Evolutionary conservation across 2,888 invertebrate genomes (phyloP).

Genomic region (Stenodema calcarata): DNA sequence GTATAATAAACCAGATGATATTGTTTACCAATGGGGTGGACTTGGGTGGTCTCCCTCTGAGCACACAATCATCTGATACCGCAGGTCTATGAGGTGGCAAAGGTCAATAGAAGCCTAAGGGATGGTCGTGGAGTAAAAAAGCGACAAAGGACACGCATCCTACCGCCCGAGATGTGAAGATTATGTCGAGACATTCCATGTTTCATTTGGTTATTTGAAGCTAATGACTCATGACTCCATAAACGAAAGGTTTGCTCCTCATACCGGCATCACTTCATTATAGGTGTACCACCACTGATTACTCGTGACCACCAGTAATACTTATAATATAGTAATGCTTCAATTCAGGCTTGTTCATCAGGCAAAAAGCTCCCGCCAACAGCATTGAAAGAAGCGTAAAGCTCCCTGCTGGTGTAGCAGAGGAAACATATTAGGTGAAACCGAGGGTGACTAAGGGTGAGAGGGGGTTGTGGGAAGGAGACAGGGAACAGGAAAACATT

Average conservation of each 20-base stretch:
- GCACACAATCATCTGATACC: conserved; percentile 36
- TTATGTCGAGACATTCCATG: not conserved
- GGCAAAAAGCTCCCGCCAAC: too few relatives aligned
- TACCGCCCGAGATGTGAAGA: not conserved
- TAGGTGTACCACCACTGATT: too few relatives aligned
- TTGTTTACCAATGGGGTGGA: conserved; percentile 14
- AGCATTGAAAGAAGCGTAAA: too few relatives aligned
- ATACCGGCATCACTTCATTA: too few relatives aligned
- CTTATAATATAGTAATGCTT: too few relatives aligned
- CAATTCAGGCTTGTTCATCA: too few relatives aligned
- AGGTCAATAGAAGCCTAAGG: not conserved
- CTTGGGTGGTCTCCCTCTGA: conserved; percentile 11
- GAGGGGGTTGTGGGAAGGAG: too few relatives aligned
- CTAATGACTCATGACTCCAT: not conserved
- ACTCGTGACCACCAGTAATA: too few relatives aligned
- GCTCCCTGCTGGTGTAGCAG: too few relatives aligned
- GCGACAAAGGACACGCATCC: conserved; percentile 14
- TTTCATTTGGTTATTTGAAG: not conserved
- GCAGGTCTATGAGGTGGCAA: conserved; percentile 22
- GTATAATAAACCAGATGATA: conserved; percentile 18
- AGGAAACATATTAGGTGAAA: too few relatives aligned
- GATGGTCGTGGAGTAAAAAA: not conserved
- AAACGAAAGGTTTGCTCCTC: not conserved
- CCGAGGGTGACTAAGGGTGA: too few relatives aligned
- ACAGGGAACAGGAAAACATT: too few relatives aligned